Base-by-base conservation (phyloP, 2,888 invertebrate species). In the Lumbricus terrestris region DNA sequence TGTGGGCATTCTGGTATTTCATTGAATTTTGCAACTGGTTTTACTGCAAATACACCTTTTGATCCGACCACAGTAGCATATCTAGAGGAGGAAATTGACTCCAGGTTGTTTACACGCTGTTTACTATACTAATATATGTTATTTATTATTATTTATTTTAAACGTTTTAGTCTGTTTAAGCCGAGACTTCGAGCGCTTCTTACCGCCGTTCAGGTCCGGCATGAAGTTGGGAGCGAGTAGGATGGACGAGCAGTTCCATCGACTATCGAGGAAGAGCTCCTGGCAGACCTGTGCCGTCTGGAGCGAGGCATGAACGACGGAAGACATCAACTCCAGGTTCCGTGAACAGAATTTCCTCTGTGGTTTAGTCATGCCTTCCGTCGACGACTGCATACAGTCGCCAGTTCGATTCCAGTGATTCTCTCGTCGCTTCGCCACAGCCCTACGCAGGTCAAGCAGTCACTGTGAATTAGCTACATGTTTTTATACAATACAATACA, bases 231-330 rank as follows among this genome's bases (percentile, higher is more conserved):
- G 97, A 0, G 97, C 97, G 37, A 96, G 95, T 85, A 96, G 96
- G 90, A 97, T 96, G 88, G 97, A 96, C 91, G 97, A 97, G 95
- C 97, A 97, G 95, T 97, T 97, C 97, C 97, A 97, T 91, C 97
- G 95, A 92, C 97, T 96, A 93, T 97, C 96, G 40, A 96, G 95
- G 95, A 97, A 97, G 38, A 97, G 96, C 92, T 96, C 95, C 94
- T 96, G 96, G 95, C 97, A 97, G 15, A 94, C 94, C 91, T 96
- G 95, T 89, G 96, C 96, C 13, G 97, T 96, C 42, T 94, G 92
- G 91, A 96, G 95, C 11, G 97, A 97, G 0, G 97, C 97, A 89
- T 96, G 96, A n/a, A 96, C 96, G 91, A 97, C 96, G 93, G 97
- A 96, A 89, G 96, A 96, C 97, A 97, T 97, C 20, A 94, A 92